Evolutionary conservation across 2,113 vertebrate species (phyloP).

Genomic region (Rhizomys pruinosus): DNA sequence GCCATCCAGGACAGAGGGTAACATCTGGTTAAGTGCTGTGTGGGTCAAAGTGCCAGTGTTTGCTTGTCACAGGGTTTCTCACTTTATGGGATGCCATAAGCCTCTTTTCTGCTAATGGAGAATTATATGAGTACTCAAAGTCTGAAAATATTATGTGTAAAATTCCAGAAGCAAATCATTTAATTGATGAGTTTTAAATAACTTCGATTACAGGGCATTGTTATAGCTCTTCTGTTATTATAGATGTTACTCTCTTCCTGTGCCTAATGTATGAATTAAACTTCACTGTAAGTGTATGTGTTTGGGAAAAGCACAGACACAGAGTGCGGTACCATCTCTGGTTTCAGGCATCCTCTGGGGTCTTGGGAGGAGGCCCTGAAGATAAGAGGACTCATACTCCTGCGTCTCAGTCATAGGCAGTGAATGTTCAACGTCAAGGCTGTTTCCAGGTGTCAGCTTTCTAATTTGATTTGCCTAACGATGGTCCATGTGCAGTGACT

Average conservation of each 20-base stretch:
- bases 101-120: background rate
- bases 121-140: background rate
- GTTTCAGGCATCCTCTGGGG: background rate
- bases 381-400: background rate
- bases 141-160: background rate
- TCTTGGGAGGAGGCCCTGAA: background rate
- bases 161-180: background rate
- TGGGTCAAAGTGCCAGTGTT: accelerated
- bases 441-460: background rate
- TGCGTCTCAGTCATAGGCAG: accelerated
- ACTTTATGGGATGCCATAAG: background rate
- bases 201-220: background rate
- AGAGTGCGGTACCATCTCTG: too few relatives aligned
- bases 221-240: background rate
- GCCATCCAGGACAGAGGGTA: background rate
- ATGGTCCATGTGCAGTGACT: accelerated
- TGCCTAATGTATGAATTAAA: background rate
- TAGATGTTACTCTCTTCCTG: background rate
- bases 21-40: background rate
- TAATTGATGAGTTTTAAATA: background rate
- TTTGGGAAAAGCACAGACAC: too few relatives aligned
- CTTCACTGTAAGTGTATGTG: background rate
- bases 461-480: background rate
- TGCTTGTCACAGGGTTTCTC: background rate
- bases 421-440: accelerated